Evolutionary conservation across 2,888 invertebrate species (phyloP), one percentile per base, ranked within the genome.

Genomic region (Drosophila parthenogenetica): DNA sequence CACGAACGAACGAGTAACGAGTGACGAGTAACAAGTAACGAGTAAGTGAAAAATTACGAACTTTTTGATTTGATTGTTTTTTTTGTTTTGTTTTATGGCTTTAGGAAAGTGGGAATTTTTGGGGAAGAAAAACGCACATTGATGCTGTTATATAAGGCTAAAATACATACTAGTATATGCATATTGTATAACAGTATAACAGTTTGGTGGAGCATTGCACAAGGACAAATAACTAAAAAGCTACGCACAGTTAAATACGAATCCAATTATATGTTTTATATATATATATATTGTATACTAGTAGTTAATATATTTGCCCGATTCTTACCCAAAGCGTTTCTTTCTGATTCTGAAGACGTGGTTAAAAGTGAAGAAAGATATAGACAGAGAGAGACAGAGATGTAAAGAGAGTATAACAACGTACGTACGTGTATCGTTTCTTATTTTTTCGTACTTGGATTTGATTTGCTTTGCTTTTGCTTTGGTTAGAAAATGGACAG

Each of bases 231-330:
- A 35, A 76, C 76, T 68, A 85, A 79, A 69, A 87, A 76, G 68
- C 71, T 82, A 87, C 87, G 69, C 86, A 82, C 85, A 79, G 69
- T 53, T 81, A 69, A 69, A 60, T 69, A 83, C 54, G 55, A 68
- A 63, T 53, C 77, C 59, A 73, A 53, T 76, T 67, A 71, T 43
- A 53, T 62, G 54, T 64, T 57, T 54, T 51, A 59, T 67, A 48
- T 60, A 53, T 69, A 29, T 29, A 29, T 29, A 29, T 8, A 29
- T 29, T 29, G 35, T 45, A 50, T 59, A 19, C 49, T 49, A 42
- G 11, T 69, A 51, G 17, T 66, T 48, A 37, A 73, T 51, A 71
- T 46, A 60, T 43, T 72, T 77, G 57, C 73, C 68, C 78, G 68
- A 58, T 75, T 75, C 75, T 75, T 82, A 82, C 81, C 81, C 81